Evolutionary conservation across 1,140 invertebrate genomes (phyloP), one percentile per base, ranked within the genome.

Genomic region (Holotrichia oblita): DNA sequence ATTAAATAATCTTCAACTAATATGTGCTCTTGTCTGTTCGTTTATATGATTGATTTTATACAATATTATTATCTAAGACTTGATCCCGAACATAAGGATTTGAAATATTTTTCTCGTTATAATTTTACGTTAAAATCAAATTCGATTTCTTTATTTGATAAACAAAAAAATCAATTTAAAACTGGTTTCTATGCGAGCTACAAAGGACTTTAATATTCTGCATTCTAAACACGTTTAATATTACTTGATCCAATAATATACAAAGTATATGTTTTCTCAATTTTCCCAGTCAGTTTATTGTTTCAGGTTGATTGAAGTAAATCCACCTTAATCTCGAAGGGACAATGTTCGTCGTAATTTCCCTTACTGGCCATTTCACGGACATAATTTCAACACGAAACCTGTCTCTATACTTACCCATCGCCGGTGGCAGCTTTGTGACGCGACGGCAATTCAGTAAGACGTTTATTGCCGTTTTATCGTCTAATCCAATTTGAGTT

Each of bases 401-500:
- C 61, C 61, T 64, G 22, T 64, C 24, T 64, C 17, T 10, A 64
- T 64, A 14, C 61, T 64, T 7, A 20, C 61, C 24, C 24, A 64
- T 64, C 61, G n/a, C n/a, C 61, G 2, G 61, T 22, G 24, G 20
- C 17, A 12, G n/a, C 12, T 64, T 64, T 27, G 17, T 64, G 61
- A 20, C 24, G 24, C 61, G 24, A 8, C 61, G 61, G 61, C 61
- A 64, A 64, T 64, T 64, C 61, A 22, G 61, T 27, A 20, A 17
- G 61, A 64, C 61, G 17, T 64, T 64, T 64, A 64, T 64, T 64
- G 61, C 12, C 61, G 24, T 64, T 64, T 64, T 64, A 64, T 64
- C 61, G 61, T 64, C 61, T 64, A 64, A 64, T 64, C 61, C 61
- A 64, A 64, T 64, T 64, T 64, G 17, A 64, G 61, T 64, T 64